Base-by-base conservation (phyloP, 2,113 vertebrate genomes). In the Corythaeola cristata region DNA sequence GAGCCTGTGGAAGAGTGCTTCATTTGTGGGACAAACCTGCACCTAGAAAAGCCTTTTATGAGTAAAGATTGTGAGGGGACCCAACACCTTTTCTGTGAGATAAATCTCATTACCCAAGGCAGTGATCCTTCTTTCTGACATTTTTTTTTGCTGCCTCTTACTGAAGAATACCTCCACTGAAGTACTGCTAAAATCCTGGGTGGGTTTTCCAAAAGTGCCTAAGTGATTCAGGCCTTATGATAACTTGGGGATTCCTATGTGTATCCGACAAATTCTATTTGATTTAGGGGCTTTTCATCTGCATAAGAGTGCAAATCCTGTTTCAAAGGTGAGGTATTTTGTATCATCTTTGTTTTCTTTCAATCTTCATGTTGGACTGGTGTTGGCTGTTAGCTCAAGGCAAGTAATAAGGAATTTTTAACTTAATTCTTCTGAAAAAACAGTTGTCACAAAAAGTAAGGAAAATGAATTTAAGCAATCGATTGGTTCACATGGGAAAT, bases 261-360 rank as follows among this genome's bases (percentile, higher is more conserved):
- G 2, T 24, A 23, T 62, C n/a, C 79, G n/a, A 41, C 2, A 90
- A 82, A 85, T 58, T 41, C 14, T 62, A 2, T 45, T 60, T 71
- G 60, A 39, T 71, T 69, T 56, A 77, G 15, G 18, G 15, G 4
- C 15, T 85, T 90, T 75, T 32, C 11, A 41, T 44, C 37, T 79
- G 27, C 28, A 28, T 0, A 0, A 72, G 16, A 53, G 5, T 62
- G 12, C 15, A 89, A 94, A 55, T 47, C 0, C 0, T 60, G 2
- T 83, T 41, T 80, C 37, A 86, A 41, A 93, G 6, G 28, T 41
- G n/a, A 79, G 22, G 8, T 7, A 0, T 8, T 52, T 52, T 49
- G 8, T 28, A 37, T 60, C 20, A 23, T 24, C 15, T 66, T 78
- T 66, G 3, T 74, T 88, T 79, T 72, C 11, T 45, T 83, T 80